phyloP scores from a whole-genome alignment of 2,797 vertebrate genomes.

The Halcyon chelicuti region DNA sequence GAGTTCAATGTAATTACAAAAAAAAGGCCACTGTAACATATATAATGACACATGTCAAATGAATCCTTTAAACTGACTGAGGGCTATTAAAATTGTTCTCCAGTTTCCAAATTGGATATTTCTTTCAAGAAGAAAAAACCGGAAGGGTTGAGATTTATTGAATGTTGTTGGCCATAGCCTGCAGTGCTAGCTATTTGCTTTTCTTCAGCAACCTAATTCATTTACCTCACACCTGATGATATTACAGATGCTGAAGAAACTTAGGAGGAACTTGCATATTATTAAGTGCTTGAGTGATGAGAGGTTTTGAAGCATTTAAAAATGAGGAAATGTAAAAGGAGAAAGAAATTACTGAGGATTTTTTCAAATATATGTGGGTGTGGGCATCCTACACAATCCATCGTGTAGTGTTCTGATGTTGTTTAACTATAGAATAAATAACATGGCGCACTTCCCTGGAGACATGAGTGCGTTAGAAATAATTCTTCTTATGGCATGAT shows the following conservation, averaged over 20 bases:
- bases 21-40: neutral
- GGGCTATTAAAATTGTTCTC: slow-evolving; percentile 14
- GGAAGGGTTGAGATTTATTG: neutral
- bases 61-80: neutral
- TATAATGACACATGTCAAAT: neutral
- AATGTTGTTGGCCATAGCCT: slow-evolving; percentile 37
- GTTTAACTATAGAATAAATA: neutral
- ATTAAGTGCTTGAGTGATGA: neutral
- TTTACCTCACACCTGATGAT: slow-evolving; percentile 12
- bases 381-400: neutral
- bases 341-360: neutral
- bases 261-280: neutral
- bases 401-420: neutral
- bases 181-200: slow-evolving; percentile 21
- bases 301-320: neutral
- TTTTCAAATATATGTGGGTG: neutral
- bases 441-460: neutral
- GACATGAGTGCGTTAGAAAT: neutral
- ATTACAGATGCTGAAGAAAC: neutral
- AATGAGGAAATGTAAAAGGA: neutral
- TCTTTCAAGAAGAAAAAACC: neutral
- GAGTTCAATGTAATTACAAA: neutral
- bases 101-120: neutral
- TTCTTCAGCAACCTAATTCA: slow-evolving; percentile 19
- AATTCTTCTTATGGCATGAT: neutral